Conservation (phyloP, 2,888 invertebrate species). For the Parapristionchus giblindavisi region DNA sequence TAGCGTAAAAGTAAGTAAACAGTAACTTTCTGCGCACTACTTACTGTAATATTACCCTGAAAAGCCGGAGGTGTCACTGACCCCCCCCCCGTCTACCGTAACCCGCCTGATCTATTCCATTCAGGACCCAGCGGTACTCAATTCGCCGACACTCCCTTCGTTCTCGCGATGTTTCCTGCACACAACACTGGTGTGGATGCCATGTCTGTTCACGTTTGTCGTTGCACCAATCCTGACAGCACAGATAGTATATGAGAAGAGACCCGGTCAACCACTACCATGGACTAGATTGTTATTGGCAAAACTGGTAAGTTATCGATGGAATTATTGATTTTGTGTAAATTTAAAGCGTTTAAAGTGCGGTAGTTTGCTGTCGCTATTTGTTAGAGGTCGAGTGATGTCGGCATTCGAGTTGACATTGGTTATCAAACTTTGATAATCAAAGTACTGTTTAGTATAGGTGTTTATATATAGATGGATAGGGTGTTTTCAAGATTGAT, state of each 20-base stretch:
- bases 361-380: too few relatives aligned
- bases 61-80: background rate
- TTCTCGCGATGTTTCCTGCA: constrained; percentile 90
- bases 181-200: constrained; percentile 87
- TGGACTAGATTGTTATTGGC: constrained; percentile 58
- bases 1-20: too few relatives aligned
- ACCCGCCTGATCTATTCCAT: constrained; percentile 70
- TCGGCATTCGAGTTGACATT: too few relatives aligned
- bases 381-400: too few relatives aligned
- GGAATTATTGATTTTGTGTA: background rate
- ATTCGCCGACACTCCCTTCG: constrained; percentile 81
- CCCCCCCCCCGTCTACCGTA: background rate
- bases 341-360: background rate
- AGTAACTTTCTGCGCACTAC: too few relatives aligned
- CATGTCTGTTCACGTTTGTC: constrained; percentile 74
- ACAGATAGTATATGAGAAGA: constrained; percentile 56
- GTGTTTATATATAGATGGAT: too few relatives aligned
- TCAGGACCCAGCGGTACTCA: constrained; percentile 82
- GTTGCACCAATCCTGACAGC: constrained; percentile 60
- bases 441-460: too few relatives aligned
- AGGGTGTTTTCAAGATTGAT: too few relatives aligned
- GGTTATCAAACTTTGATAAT: too few relatives aligned
- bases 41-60: too few relatives aligned
- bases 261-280: constrained; percentile 52
- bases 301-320: constrained; percentile 52